Evolutionary conservation across 2,797 vertebrate genomes (phyloP), one percentile per base, ranked within the genome.

Genomic region (Alectoris magna): DNA sequence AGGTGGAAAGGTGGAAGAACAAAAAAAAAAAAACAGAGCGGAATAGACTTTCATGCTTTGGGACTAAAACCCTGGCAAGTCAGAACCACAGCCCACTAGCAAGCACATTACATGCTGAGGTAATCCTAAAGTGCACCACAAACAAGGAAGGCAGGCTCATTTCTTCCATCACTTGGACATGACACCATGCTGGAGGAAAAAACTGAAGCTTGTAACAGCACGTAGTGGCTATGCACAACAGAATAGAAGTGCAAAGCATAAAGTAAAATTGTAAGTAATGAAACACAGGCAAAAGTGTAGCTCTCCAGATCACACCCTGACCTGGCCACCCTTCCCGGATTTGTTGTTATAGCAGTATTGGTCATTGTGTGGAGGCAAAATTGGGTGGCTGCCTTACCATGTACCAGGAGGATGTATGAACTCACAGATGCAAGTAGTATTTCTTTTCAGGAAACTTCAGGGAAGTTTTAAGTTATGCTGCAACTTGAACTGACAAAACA

Each of bases 31-130:
- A 94, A 15, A 48, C 15, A 27, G 26, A 53, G 51, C 10, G 15
- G 66, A 69, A 62, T 16, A 27, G 87, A 55, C n/a, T 17, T 66
- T 84, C 8, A 2, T 18, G 73, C 44, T 90, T 53, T 75, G 71
- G 66, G 92, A 92, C 29, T 56, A 63, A 95, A 95, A 93, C 34
- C 18, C 2, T 2, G n/a, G 14, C 71, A 41, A 43, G 49, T 84
- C 44, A 76, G 68, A 96, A 86, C 26, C 31, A 72, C 64, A 92
- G 82, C 75, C 56, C 69, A 55, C 56, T 23, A 34, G 36, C 0
- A 0, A 15, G 46, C 31, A 39, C 4, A 11, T 56, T n/a, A 56
- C 51, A 29, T 26, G 36, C n/a, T 4, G 22, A 83, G 14, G 24
- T 34, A 62, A 78, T 72, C 78, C n/a, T 51, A 24, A 64, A 55